Conservation (phyloP, 2,797 vertebrate species). For the Sphaeramia orbicularis region DNA sequence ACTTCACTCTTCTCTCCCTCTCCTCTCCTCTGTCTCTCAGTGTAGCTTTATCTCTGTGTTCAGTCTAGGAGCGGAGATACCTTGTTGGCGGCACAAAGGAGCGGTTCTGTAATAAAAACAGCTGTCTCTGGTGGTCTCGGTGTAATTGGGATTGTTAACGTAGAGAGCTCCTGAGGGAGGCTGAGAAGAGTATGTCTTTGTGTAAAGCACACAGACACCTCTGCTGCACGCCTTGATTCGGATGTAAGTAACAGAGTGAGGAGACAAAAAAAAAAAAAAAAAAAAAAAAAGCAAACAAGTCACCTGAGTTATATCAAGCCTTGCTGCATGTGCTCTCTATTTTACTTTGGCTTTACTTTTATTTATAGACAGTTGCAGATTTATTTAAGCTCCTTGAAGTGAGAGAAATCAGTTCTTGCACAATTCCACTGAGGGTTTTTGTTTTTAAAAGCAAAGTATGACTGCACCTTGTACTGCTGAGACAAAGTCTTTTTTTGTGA, state of each 20-base stretch:
- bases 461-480: conserved; percentile 59
- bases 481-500: conserved; percentile 53
- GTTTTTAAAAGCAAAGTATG: conserved; percentile 67
- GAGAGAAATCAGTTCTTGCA: conserved; percentile 52
- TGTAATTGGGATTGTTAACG: conserved; percentile 91
- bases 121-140: conserved; percentile 88
- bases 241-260: conserved; percentile 68
- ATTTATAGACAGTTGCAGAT: conserved; percentile 65
- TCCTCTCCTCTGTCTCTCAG: conserved; percentile 48
- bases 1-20: conserved; percentile 58
- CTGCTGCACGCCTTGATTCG: conserved; percentile 80
- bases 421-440: conserved; percentile 69
- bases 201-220: conserved; percentile 86
- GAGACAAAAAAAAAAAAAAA: conserved; percentile 6
- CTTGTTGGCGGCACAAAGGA: conserved; percentile 85
- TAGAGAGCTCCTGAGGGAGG: conserved; percentile 86
- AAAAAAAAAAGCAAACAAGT: conserved; percentile 83
- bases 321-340: conserved; percentile 66
- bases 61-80: conserved; percentile 72
- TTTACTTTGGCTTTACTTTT: conserved; percentile 68
- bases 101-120: conserved; percentile 86
- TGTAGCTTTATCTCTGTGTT: conserved; percentile 66
- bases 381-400: conserved; percentile 77
- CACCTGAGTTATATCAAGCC: conserved; percentile 83
- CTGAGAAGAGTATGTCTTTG: conserved; percentile 82